phyloP scores from a whole-genome alignment of 2,797 vertebrate genomes.

The Buphagus erythrorhynchus region DNA sequence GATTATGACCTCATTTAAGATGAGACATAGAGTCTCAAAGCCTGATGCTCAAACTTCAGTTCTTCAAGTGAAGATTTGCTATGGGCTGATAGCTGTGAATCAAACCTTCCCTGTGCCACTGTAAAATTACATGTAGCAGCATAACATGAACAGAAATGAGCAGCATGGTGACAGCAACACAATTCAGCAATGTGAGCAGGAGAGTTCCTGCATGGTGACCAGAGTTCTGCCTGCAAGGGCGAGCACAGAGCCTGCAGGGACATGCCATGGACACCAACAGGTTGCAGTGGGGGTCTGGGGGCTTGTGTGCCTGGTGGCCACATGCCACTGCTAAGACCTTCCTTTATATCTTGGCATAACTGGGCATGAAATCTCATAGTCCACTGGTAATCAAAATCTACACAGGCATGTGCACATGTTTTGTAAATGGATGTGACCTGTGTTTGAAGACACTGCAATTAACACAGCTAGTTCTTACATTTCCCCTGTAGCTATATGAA shows the following conservation, averaged over 20 bases:
- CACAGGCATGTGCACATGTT: fast-evolving
- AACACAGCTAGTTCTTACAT: not conserved
- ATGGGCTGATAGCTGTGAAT: not conserved
- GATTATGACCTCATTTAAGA: not conserved
- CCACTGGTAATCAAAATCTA: not conserved
- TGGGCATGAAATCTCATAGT: not conserved
- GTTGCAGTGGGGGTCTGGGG: not conserved
- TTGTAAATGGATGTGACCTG: not conserved
- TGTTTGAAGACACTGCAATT: not conserved
- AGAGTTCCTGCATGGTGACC: not conserved
- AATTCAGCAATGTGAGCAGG: not conserved
- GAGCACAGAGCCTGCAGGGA: not conserved
- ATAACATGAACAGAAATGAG: fast-evolving
- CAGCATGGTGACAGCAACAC: not conserved
- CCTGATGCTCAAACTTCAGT: not conserved
- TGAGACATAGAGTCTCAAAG: not conserved
- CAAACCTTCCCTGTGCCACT: not conserved
- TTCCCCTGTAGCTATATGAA: not conserved
- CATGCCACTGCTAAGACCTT: not conserved
- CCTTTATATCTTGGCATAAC: not conserved
- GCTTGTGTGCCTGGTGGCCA: not conserved
- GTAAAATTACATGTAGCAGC: not conserved
- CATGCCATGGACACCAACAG: not conserved
- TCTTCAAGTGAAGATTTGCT: not conserved
- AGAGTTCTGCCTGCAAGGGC: not conserved